phyloP scores from a whole-genome alignment of 1,140 invertebrate species.

The Achroia grisella region DNA sequence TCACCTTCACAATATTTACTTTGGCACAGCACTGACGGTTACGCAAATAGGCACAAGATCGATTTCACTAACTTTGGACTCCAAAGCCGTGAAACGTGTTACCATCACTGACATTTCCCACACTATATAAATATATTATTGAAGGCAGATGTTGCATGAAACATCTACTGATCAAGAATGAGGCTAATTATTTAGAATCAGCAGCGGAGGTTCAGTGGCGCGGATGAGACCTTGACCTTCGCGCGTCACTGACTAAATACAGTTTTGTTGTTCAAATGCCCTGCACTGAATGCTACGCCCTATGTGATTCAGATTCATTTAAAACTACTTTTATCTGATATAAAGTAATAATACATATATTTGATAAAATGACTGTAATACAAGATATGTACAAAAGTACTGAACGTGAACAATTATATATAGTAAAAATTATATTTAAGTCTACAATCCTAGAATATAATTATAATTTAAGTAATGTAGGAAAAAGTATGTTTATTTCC shows the following conservation, averaged over 20 bases:
- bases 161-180: not conserved
- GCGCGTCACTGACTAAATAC: conserved; percentile 52
- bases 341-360: too few relatives aligned
- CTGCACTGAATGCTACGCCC: conserved; percentile 44
- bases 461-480: too few relatives aligned
- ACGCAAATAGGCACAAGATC: conserved; percentile 9
- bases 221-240: conserved; percentile 62
- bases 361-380: too few relatives aligned
- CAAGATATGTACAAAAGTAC: too few relatives aligned
- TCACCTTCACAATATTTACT: not conserved
- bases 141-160: too few relatives aligned
- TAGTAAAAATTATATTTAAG: too few relatives aligned
- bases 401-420: too few relatives aligned
- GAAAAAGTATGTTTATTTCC: too few relatives aligned
- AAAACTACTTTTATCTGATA: too few relatives aligned
- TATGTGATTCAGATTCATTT: conserved; percentile 6
- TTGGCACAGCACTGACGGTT: conserved; percentile 8
- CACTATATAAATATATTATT: too few relatives aligned
- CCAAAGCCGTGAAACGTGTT: conserved; percentile 45
- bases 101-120: too few relatives aligned
- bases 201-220: conserved; percentile 2
- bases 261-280: conserved; percentile 27
- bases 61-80: conserved; percentile 46
- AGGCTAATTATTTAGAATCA: not conserved
- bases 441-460: too few relatives aligned